A percentile compares a stretch with the other conserved stretches of the same genome.
phyloP scores from a whole-genome alignment of 2,113 vertebrate species.

The Prochilodus magdalenae region DNA sequence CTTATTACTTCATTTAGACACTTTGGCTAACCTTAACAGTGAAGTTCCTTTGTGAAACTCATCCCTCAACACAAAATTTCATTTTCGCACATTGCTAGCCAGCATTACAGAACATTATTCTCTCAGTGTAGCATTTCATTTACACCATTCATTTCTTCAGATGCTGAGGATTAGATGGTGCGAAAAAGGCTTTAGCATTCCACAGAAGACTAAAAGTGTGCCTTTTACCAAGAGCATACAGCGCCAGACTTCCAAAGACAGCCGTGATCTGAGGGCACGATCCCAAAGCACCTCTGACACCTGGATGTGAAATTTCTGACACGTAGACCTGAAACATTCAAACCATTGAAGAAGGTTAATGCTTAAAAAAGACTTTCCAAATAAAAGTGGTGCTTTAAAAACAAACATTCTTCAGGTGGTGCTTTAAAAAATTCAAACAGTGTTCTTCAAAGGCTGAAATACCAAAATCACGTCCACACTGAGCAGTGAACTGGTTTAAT shows the following conservation, averaged over 20 bases:
- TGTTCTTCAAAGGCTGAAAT: no score
- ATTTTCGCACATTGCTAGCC: no score
- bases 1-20: no score
- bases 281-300: slow-evolving; percentile 86
- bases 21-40: no score
- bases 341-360: neutral
- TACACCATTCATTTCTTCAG: neutral
- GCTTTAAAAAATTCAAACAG: no score
- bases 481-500: no score
- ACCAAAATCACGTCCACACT: no score
- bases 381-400: neutral
- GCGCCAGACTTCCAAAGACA: slow-evolving; percentile 86
- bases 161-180: neutral
- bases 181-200: no score
- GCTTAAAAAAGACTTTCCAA: neutral
- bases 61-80: no score
- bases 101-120: no score
- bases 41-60: no score
- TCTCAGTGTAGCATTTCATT: neutral
- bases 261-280: slow-evolving; percentile 92
- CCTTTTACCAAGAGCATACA: slow-evolving; percentile 85
- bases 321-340: slow-evolving; percentile 86
- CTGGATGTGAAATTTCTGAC: slow-evolving; percentile 89
- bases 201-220: neutral
- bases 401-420: no score